phyloP scores from a whole-genome alignment of 2,888 invertebrate species.

The Arge pagana region DNA sequence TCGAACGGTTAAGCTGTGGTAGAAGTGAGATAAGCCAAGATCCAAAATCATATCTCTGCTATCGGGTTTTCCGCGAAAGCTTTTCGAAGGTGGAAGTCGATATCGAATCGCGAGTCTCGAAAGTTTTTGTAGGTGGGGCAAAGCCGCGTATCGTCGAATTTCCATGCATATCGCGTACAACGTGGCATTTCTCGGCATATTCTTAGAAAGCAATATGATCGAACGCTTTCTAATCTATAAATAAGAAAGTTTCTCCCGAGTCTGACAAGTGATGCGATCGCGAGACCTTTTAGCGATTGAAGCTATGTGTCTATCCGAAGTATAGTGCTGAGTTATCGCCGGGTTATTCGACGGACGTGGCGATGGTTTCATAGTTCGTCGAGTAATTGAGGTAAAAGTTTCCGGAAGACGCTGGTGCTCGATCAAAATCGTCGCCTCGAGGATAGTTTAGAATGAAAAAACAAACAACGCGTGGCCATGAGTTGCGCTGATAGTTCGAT shows the following conservation, averaged over 20 bases:
- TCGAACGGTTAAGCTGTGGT: too few relatives aligned
- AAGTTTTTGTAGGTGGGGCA: too few relatives aligned
- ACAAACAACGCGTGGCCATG: not conserved
- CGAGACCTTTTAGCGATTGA: constrained; percentile 51
- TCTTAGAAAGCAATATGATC: not conserved
- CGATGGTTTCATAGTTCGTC: constrained; percentile 37
- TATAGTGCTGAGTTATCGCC: constrained; percentile 26
- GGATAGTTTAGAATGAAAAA: constrained; percentile 19
- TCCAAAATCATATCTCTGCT: too few relatives aligned
- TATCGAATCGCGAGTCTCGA: too few relatives aligned
- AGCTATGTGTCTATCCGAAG: constrained; percentile 46
- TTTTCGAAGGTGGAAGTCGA: too few relatives aligned
- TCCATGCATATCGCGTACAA: constrained; percentile 5
- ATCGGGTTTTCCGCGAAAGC: too few relatives aligned
- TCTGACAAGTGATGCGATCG: constrained; percentile 7
- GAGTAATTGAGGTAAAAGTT: constrained; percentile 47
- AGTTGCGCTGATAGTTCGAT: constrained; percentile 9
- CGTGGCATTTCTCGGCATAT: constrained; percentile 9
- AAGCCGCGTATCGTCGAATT: too few relatives aligned
- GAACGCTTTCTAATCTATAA: not conserved
- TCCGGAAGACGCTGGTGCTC: constrained; percentile 31
- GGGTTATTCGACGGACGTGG: constrained; percentile 49
- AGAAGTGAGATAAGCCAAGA: too few relatives aligned
- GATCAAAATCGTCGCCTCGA: constrained; percentile 19
- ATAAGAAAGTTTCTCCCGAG: not conserved